A percentile compares a stretch with the other conserved stretches of the same genome.
These are phyloP conservation scores for Corvus hawaiiensis DNA, from an alignment of 2,113 vertebrate genomes.

Conservation along the genomic window DNA sequence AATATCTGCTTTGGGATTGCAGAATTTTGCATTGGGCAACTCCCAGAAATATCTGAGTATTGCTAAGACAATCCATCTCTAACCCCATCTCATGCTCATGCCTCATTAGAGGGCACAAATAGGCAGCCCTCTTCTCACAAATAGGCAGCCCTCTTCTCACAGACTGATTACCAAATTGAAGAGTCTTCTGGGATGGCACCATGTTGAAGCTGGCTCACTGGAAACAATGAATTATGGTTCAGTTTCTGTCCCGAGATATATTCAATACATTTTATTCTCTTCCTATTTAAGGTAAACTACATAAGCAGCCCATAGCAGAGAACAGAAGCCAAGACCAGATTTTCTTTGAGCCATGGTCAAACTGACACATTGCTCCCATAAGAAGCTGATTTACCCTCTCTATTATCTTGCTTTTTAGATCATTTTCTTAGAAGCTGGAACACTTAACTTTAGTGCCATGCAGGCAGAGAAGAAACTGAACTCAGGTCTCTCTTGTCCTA, in stretches of 20 bases:
- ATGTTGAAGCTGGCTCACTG: background rate
- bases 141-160: background rate
- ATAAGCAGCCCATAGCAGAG: background rate
- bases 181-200: background rate
- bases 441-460: background rate
- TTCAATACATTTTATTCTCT: background rate
- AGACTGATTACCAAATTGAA: background rate
- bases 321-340: background rate
- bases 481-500: background rate
- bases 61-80: background rate
- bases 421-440: background rate
- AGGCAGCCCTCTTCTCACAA: background rate
- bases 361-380: background rate
- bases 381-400: background rate
- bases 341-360: background rate
- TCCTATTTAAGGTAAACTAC: background rate
- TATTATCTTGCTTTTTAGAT: background rate
- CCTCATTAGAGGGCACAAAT: background rate
- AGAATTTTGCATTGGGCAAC: background rate
- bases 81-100: fast-evolving
- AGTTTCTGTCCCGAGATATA: background rate
- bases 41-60: background rate
- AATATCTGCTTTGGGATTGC: background rate
- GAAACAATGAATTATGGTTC: background rate
- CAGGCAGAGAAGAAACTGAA: background rate